Evolutionary conservation across 2,888 invertebrate species (phyloP).

Genomic region (Oscheius sp.): DNA sequence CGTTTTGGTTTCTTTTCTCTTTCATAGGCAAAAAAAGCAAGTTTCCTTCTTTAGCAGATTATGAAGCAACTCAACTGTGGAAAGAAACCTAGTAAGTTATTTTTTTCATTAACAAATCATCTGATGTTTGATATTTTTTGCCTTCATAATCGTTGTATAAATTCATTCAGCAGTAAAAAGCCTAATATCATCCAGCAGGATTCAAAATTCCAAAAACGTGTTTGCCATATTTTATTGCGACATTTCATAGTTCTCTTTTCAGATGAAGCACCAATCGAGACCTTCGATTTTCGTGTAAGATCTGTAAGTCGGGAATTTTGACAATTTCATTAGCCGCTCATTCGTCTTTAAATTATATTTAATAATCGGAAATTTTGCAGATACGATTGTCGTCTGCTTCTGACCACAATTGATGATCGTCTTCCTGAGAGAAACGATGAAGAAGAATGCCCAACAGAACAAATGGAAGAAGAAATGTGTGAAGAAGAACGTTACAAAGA

Average conservation of each 20-base stretch:
- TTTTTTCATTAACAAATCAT: not conserved
- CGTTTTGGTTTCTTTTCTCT: too few species aligned
- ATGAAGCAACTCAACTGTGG: not conserved
- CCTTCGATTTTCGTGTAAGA: not conserved
- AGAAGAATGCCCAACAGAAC: slow-evolving; percentile 64
- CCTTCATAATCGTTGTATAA: too few species aligned
- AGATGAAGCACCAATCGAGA: not conserved
- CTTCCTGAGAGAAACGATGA: slow-evolving; percentile 76
- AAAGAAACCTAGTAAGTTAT: not conserved
- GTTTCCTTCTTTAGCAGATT: slow-evolving; percentile 2
- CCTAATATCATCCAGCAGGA: too few species aligned
- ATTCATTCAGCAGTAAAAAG: too few species aligned
- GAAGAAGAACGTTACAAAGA: slow-evolving; percentile 94
- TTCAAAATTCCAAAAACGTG: too few species aligned
- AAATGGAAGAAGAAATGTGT: slow-evolving; percentile 86
- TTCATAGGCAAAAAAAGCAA: slow-evolving; percentile 5
- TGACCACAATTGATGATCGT: slow-evolving; percentile 42
- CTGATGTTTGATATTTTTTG: too few species aligned
- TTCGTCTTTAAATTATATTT: not conserved
- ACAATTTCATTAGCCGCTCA: not conserved
- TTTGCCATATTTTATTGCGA: too few species aligned
- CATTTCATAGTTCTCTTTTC: slow-evolving; percentile 1
- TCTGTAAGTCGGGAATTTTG: slow-evolving; percentile 3
- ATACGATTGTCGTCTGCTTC: slow-evolving; percentile 65
- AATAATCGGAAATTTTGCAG: slow-evolving; percentile 52